Evolutionary conservation across 2,888 invertebrate genomes (phyloP), one percentile per base, ranked within the genome.

Genomic region (Fissipunctia ypsillon): DNA sequence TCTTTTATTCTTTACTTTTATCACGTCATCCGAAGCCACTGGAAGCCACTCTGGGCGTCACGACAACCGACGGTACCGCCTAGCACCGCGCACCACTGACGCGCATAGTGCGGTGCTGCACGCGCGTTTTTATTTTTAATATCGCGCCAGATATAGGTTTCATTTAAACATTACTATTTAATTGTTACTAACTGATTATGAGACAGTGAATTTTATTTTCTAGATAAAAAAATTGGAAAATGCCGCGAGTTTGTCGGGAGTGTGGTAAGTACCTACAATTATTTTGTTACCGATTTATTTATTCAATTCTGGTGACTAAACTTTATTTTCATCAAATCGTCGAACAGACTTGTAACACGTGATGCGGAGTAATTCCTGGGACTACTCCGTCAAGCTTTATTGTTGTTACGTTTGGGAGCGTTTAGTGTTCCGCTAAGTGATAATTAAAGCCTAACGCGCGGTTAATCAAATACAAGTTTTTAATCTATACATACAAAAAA

Each of bases 171-270:
- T 50, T 57, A 69, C 54, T 63, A 57, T 64, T 52, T 70, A 16
- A 45, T 63, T 72, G 12, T 59, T 56, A 66, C 31, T 45, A 83
- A 59, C 57, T 73, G 69, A 83, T 52, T 69, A 66, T 76, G 75
- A 71, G 78, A 84, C 57, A 22, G 83, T 59, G 59, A 69, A 68
- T 69, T 80, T 83, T 84, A 73, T 80, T 80, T 80, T 80, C 25
- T 80, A 80, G 80, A 81, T 80, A 31, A 59, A 73, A 64, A 68
- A 63, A 64, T 59, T 67, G 57, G 45, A 81, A 80, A 73, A 81
- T 80, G 80, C 57, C 80, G 57, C 54, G 72, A 1, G 14, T 35
- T 52, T 65, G 73, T 45, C 63, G 54, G 10, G 66, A 59, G 1
- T 69, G 77, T 41, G 72, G 80, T 80, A 77, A 68, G 60, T 80